Conservation (phyloP, 1,140 invertebrate species). For the Drosophila melanogaster region DNA sequence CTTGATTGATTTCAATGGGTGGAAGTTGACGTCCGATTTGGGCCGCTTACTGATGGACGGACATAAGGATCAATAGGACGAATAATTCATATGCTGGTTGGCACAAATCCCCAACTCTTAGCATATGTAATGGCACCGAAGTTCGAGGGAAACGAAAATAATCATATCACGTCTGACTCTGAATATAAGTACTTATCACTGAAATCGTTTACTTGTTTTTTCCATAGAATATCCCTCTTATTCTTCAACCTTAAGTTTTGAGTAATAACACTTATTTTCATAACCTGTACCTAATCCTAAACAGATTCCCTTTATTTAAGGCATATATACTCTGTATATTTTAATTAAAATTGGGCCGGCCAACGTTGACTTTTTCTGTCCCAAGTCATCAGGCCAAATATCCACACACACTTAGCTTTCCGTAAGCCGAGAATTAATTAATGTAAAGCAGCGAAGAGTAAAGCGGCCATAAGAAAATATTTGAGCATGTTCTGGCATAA, state of each 20-base stretch:
- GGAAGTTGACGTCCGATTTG: slow-evolving; percentile 25
- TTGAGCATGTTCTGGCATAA: slow-evolving; percentile 78
- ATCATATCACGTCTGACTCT: not conserved
- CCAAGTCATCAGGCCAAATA: slow-evolving; percentile 64
- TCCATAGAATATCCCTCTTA: no score
- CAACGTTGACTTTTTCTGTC: slow-evolving; percentile 63
- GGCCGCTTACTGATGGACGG: slow-evolving; percentile 28
- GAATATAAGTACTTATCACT: not conserved
- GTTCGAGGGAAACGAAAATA: not conserved
- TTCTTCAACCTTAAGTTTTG: no score
- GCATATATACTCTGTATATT: slow-evolving; percentile 69
- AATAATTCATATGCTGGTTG: slow-evolving; percentile 35
- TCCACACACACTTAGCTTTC: slow-evolving; percentile 30
- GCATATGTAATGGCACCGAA: slow-evolving; percentile 1
- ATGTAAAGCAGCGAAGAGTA: slow-evolving; percentile 51
- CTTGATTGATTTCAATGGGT: slow-evolving; percentile 75
- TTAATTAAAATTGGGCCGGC: slow-evolving; percentile 72
- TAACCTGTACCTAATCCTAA: no score
- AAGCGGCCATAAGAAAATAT: slow-evolving; percentile 76
- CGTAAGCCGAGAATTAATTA: slow-evolving; percentile 74
- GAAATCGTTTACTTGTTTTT: no score
- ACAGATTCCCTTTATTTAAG: slow-evolving; percentile 12
- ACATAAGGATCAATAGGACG: slow-evolving; percentile 14
- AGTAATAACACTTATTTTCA: no score
- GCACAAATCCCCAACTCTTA: slow-evolving; percentile 2